These are phyloP conservation scores for Rhamnusium bicolor DNA, from an alignment of 2,888 invertebrate species.

Conservation along the genomic window DNA sequence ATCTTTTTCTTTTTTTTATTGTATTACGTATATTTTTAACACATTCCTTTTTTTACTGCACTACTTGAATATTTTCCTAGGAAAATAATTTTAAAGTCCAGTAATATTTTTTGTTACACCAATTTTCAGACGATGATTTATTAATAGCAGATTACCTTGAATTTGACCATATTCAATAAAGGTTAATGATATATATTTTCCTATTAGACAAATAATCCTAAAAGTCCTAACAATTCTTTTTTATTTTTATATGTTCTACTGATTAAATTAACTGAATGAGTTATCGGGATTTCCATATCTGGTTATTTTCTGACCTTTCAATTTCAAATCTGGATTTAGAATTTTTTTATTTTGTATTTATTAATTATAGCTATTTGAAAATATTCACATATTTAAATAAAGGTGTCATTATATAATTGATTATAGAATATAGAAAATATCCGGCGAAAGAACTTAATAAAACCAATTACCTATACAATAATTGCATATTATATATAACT, in stretches of 20 bases:
- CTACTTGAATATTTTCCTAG: too few relatives aligned
- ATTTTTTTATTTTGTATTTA: too few relatives aligned
- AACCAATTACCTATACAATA: too few relatives aligned
- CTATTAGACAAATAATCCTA: not conserved
- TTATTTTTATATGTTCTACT: not conserved
- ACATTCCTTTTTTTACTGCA: too few relatives aligned
- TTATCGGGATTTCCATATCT: not conserved
- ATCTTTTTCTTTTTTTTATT: too few relatives aligned
- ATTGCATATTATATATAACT: too few relatives aligned
- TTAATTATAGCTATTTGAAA: too few relatives aligned
- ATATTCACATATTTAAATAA: too few relatives aligned
- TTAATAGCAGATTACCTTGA: constrained; percentile 12
- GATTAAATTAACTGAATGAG: not conserved
- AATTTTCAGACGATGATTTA: constrained; percentile 1
- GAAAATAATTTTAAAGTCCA: not conserved
- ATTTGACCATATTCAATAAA: constrained; percentile 18
- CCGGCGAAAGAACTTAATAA: too few relatives aligned
- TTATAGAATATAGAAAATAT: too few relatives aligned
- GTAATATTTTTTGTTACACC: not conserved
- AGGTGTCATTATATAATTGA: too few relatives aligned
- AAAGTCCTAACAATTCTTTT: not conserved
- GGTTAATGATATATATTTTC: constrained; percentile 25
- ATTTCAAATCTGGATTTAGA: not conserved
- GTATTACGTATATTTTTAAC: too few relatives aligned
- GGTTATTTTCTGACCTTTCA: not conserved